Evolutionary conservation across 2,888 invertebrate species (phyloP).

Genomic region (Ceriagrion tenellum): DNA sequence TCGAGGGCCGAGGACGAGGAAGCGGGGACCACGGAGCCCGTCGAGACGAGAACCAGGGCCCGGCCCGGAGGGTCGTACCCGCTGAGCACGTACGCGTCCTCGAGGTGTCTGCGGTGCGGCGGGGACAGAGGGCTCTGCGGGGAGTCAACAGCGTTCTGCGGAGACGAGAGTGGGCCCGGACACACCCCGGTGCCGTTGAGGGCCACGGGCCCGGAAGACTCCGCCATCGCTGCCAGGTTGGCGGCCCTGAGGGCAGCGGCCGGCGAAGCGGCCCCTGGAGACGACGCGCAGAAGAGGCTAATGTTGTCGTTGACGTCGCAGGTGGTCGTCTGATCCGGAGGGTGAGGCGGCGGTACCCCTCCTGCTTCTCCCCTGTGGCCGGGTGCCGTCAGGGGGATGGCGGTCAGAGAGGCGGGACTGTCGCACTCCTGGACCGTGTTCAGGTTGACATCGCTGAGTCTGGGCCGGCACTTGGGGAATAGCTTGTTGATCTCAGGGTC

Average conservation of each 20-base stretch:
- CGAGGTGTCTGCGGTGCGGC: conserved; percentile 37
- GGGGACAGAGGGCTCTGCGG: conserved; percentile 53
- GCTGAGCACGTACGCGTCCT: conserved; percentile 60
- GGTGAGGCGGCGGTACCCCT: too few species aligned
- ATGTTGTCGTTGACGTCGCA: conserved; percentile 64
- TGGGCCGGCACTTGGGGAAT: conserved; percentile 92
- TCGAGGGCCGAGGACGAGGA: conserved; percentile 71
- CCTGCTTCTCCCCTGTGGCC: not conserved
- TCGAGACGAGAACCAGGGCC: conserved; percentile 71
- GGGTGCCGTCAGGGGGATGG: conserved; percentile 25
- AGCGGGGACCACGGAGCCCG: conserved; percentile 72
- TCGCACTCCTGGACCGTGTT: conserved; percentile 77
- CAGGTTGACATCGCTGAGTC: conserved; percentile 80
- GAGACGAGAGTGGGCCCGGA: conserved; percentile 2
- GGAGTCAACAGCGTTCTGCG: conserved; percentile 42
- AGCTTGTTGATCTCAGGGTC: conserved; percentile 89
- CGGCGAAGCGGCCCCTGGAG: conserved; percentile 20
- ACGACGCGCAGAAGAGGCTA: not conserved
- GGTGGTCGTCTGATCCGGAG: not conserved
- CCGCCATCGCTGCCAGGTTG: conserved; percentile 64
- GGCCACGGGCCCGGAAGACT: conserved; percentile 61
- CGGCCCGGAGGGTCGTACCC: conserved; percentile 25
- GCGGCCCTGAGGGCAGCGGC: conserved; percentile 33
- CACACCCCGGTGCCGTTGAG: conserved; percentile 39
- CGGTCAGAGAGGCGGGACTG: conserved; percentile 45